Conservation (phyloP, 1,140 invertebrate species). For the Bactericera cockerelli region DNA sequence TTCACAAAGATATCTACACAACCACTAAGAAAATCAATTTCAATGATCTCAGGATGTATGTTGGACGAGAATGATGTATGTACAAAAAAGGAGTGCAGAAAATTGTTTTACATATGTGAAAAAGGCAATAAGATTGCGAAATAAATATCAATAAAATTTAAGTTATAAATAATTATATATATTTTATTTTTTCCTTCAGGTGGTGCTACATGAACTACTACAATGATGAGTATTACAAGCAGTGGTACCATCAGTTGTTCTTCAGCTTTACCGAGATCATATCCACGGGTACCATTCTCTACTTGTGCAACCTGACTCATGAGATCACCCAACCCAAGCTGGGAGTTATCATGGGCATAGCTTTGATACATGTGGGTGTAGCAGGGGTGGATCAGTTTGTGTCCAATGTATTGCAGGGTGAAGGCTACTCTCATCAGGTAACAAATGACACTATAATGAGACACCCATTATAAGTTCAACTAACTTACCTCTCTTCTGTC, state of each 20-base stretch:
- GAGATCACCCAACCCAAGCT: conserved; percentile 42
- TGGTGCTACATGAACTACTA: conserved; percentile 72
- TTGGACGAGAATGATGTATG: too few species aligned
- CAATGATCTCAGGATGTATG: too few species aligned
- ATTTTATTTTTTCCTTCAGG: conserved; percentile 28
- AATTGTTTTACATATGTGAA: too few species aligned
- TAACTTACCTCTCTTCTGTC: too few species aligned
- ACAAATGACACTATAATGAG: too few species aligned
- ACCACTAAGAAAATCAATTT: too few species aligned
- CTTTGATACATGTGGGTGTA: conserved; percentile 52
- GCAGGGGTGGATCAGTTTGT: conserved; percentile 61
- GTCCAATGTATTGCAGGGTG: conserved; percentile 47
- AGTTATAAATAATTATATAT: too few species aligned
- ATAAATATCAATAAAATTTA: too few species aligned
- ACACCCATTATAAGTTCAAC: too few species aligned
- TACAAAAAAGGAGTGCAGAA: too few species aligned
- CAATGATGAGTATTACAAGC: conserved; percentile 66
- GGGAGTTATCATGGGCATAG: conserved; percentile 45
- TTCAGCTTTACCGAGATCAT: conserved; percentile 56
- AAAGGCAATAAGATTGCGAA: too few species aligned
- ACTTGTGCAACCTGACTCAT: conserved; percentile 39
- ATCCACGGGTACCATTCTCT: conserved; percentile 46
- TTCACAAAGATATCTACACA: too few species aligned
- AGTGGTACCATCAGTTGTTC: conserved; percentile 60
- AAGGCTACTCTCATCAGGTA: conserved; percentile 53